Percentiles rank a stretch among this genome's conserved stretches.
Conservation (phyloP, 2,797 vertebrate species). For the Limosa lapponica region DNA sequence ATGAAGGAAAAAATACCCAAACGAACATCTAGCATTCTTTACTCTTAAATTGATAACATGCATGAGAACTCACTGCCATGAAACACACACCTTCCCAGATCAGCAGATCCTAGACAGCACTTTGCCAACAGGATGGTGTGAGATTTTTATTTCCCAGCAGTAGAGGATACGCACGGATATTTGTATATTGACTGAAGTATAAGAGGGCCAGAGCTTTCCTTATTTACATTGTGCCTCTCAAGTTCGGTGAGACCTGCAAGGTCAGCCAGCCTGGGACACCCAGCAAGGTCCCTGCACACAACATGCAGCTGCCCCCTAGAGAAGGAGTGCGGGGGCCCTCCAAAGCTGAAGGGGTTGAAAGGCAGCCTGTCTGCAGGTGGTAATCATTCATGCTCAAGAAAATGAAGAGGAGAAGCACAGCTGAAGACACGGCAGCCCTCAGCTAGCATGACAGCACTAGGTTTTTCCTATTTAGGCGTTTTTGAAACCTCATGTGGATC, state of each 20-base stretch:
- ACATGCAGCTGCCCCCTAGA: accelerated
- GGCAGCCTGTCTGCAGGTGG: background rate
- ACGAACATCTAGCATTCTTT: background rate
- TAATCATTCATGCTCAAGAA: background rate
- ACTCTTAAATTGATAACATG: background rate
- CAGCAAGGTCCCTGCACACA: background rate
- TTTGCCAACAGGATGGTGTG: background rate
- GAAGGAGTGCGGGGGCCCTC: background rate
- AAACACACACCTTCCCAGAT: background rate
- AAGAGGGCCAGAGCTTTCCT: background rate
- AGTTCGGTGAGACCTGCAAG: accelerated
- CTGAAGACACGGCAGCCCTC: background rate
- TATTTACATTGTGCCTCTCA: background rate
- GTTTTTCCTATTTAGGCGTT: background rate
- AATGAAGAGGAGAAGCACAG: background rate
- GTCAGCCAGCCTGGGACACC: background rate
- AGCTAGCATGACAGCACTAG: background rate
- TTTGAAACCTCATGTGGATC: background rate
- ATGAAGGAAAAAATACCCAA: background rate
- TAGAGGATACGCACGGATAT: background rate
- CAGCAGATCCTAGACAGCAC: background rate
- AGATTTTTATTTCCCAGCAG: background rate
- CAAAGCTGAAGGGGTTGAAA: background rate
- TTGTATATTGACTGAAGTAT: background rate
- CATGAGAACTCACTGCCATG: background rate